Percentiles rank a stretch among this genome's conserved stretches.
Evolutionary conservation across 1,140 invertebrate species (phyloP).

Genomic region (Oedothorax gibbosus): DNA sequence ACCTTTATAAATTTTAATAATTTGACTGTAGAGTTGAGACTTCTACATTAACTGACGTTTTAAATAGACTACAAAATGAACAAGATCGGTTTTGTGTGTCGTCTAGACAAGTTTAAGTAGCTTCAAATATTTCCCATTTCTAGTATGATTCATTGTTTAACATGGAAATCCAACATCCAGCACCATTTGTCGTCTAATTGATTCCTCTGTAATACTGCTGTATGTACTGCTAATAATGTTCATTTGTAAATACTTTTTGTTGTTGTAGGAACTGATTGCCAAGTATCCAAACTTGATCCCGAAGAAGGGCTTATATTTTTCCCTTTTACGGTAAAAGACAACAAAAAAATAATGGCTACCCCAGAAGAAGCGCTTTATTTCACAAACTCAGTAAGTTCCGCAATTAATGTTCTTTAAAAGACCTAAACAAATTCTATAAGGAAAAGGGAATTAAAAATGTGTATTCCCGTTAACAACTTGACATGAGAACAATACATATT

Average conservation of each 20-base stretch:
- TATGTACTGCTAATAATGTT: background rate
- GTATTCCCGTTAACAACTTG: no score
- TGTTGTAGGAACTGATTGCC: background rate
- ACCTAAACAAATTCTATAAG: background rate
- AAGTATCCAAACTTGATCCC: background rate
- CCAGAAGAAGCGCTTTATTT: slow-evolving; percentile 14
- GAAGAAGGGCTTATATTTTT: slow-evolving; percentile 5
- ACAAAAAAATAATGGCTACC: background rate
- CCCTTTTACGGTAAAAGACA: background rate
- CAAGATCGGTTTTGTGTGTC: no score
- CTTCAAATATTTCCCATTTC: no score
- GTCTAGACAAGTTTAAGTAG: no score
- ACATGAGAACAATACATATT: no score
- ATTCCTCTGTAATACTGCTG: background rate
- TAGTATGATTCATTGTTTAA: no score
- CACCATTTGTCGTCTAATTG: background rate
- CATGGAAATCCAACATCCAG: no score
- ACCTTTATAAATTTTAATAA: no score
- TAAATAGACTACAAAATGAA: no score
- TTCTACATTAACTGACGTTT: no score
- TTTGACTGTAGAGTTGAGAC: no score
- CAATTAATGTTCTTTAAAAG: background rate
- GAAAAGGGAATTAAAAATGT: no score
- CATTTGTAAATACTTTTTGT: background rate
- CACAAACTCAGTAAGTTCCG: slow-evolving; percentile 19